phyloP scores from a whole-genome alignment of 2,797 vertebrate genomes.

The Sebastolobus alascanus region DNA sequence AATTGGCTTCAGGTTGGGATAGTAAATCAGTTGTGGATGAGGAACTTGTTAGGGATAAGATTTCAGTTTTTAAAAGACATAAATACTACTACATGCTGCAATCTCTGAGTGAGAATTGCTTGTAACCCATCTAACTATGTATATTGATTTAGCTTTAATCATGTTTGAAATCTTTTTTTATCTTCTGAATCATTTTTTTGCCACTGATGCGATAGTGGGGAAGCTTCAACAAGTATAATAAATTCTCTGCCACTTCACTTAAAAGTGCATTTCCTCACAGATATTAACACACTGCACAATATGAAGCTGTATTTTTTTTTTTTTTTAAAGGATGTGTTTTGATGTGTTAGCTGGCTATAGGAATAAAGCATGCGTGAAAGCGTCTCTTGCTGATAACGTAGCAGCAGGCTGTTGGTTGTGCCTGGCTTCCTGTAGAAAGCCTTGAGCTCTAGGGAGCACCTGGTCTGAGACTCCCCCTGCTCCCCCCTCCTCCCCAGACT shows the following conservation, averaged over 20 bases:
- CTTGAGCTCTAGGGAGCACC: constrained; percentile 15
- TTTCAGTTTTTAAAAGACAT: not conserved
- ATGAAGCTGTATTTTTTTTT: constrained; percentile 4
- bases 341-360: constrained; percentile 13
- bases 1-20: not conserved
- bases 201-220: not conserved
- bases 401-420: constrained; percentile 45
- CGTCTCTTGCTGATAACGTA: not conserved
- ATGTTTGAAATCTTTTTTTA: not conserved
- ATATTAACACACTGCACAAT: constrained; percentile 18
- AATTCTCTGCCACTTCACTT: not conserved
- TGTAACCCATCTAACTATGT: not conserved
- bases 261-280: constrained; percentile 38
- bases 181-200: not conserved
- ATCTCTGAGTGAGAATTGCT: not conserved
- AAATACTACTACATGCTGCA: not conserved
- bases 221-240: not conserved
- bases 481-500: constrained; percentile 9
- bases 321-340: constrained; percentile 7
- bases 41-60: not conserved
- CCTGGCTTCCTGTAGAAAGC: constrained; percentile 33
- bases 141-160: no score
- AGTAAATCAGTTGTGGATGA: not conserved
- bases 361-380: constrained; percentile 52
- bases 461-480: constrained; percentile 19